phyloP scores from a whole-genome alignment of 2,113 vertebrate genomes.

The Corythaeola cristata region DNA sequence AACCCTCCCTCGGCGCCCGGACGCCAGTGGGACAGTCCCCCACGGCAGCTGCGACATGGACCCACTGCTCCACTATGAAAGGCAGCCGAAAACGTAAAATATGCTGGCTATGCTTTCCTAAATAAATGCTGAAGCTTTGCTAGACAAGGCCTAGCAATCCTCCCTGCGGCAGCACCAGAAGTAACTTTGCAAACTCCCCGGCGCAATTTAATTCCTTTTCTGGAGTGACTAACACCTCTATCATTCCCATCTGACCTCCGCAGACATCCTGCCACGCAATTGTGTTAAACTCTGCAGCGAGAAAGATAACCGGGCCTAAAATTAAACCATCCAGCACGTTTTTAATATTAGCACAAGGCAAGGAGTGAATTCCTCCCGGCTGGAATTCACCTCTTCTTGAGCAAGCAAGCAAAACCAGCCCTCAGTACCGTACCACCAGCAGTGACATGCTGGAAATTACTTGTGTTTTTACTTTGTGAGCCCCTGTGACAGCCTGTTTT shows the following conservation, averaged over 20 bases:
- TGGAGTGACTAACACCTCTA: constrained; percentile 26
- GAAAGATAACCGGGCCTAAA: background rate
- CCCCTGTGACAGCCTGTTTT: background rate
- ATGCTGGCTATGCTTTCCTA: background rate
- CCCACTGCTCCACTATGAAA: background rate
- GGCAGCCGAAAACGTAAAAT: background rate
- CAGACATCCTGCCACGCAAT: constrained; percentile 44
- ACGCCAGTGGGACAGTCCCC: background rate
- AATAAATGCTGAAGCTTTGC: background rate
- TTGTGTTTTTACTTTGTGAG: background rate
- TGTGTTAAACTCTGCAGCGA: background rate
- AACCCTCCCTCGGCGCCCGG: background rate
- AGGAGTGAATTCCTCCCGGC: background rate
- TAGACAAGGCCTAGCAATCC: background rate
- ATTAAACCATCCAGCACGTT: background rate
- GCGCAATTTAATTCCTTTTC: background rate
- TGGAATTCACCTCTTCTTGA: background rate
- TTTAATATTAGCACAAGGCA: background rate
- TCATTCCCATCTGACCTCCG: constrained; percentile 39
- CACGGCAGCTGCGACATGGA: accelerated
- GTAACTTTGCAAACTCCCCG: background rate
- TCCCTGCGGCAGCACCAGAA: background rate
- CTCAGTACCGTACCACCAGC: background rate
- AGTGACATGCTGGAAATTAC: background rate
- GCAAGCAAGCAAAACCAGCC: background rate